phyloP scores from a whole-genome alignment of 1,140 invertebrate genomes.

The Drosophila yakuba region DNA sequence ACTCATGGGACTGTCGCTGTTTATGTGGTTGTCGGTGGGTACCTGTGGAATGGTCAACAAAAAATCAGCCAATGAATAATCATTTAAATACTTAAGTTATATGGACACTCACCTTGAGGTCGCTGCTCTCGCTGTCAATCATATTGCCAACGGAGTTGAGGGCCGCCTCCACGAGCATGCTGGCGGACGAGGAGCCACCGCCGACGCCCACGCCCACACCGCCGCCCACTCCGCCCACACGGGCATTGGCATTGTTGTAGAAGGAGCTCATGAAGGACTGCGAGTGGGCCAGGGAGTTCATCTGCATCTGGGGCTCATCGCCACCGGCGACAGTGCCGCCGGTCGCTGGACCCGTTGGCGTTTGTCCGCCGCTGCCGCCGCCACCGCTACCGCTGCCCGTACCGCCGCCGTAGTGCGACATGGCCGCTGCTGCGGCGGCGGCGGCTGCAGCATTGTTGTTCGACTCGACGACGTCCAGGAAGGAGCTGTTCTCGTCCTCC shows the following conservation, averaged over 20 bases:
- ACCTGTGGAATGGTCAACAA: constrained; percentile 32
- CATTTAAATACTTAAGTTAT: too few relatives aligned
- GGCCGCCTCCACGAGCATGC: constrained; percentile 84
- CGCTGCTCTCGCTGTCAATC: constrained; percentile 83
- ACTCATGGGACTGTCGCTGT: constrained; percentile 82
- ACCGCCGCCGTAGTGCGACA: constrained; percentile 65
- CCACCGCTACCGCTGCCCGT: constrained; percentile 16
- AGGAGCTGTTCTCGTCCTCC: constrained; percentile 83
- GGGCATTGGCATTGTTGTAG: constrained; percentile 82
- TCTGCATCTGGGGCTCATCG: constrained; percentile 74
- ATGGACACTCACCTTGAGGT: constrained; percentile 66
- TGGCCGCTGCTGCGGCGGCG: constrained; percentile 60
- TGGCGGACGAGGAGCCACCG: constrained; percentile 78
- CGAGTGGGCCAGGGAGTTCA: constrained; percentile 79
- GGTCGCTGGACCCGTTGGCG: constrained; percentile 33
- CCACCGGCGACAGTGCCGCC: constrained; percentile 25
- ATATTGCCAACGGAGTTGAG: constrained; percentile 84
- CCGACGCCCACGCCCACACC: constrained; percentile 50
- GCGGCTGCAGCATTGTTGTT: constrained; percentile 73
- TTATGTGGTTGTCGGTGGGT: constrained; percentile 80
- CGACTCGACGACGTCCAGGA: constrained; percentile 83
- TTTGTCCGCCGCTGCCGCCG: constrained; percentile 21
- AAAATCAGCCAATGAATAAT: too few relatives aligned
- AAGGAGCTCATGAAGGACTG: constrained; percentile 84
- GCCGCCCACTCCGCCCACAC: constrained; percentile 63